Conservation (phyloP, 2,113 vertebrate species). For the Acanthochromis polyacanthus region DNA sequence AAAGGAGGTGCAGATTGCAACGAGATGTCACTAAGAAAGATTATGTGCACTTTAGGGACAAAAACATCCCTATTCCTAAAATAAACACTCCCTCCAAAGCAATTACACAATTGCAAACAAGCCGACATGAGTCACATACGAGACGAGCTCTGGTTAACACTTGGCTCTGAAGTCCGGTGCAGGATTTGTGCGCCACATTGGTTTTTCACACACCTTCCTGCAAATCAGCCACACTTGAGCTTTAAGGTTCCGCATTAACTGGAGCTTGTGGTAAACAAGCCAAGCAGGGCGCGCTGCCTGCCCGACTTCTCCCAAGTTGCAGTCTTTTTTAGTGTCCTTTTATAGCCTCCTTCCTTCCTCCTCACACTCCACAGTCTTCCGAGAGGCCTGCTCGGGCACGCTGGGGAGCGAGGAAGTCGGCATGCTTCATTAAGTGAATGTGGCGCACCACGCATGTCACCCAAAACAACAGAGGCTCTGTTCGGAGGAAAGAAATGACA, state of each 20-base stretch:
- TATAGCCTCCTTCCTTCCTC: conserved; percentile 81
- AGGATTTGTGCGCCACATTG: conserved; percentile 19
- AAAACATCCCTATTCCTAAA: conserved; percentile 28
- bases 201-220: conserved; percentile 48
- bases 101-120: conserved; percentile 41
- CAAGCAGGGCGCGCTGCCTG: conserved; percentile 40
- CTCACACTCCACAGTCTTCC: conserved; percentile 67
- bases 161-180: conserved; percentile 17
- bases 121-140: conserved; percentile 39
- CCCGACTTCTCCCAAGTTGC: conserved; percentile 58
- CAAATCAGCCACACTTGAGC: conserved; percentile 47
- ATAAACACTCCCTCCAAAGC: conserved; percentile 41
- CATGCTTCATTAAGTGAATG: conserved; percentile 81
- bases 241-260: conserved; percentile 49
- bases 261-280: conserved; percentile 65
- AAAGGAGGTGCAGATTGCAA: conserved; percentile 26
- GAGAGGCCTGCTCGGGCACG: conserved; percentile 58
- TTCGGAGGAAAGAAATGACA: conserved; percentile 71
- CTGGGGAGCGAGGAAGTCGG: conserved; percentile 79
- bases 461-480: conserved; percentile 77
- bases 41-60: conserved; percentile 11
- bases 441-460: conserved; percentile 70
- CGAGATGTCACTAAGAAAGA: conserved; percentile 24
- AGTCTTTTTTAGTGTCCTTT: conserved; percentile 78
- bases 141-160: conserved; percentile 42